phyloP scores from a whole-genome alignment of 2,797 vertebrate genomes.

The Enteromius anoplus region DNA sequence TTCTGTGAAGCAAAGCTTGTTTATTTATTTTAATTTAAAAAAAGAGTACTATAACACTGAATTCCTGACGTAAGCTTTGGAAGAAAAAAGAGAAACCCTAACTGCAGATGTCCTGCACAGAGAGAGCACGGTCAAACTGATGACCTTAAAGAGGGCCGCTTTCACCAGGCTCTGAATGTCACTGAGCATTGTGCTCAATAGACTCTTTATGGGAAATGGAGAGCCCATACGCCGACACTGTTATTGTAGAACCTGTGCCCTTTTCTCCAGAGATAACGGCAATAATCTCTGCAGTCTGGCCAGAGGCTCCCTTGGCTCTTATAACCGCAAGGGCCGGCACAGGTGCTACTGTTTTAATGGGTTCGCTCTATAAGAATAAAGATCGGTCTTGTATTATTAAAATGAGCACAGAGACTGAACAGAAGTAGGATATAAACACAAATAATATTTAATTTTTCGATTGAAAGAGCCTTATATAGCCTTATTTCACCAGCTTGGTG shows the following conservation, averaged over 20 bases:
- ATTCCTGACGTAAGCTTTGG: background rate
- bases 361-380: constrained; percentile 6
- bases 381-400: constrained; percentile 3
- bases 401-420: background rate
- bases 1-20: background rate
- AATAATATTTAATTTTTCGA: constrained; percentile 3
- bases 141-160: constrained; percentile 57
- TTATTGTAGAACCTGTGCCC: constrained; percentile 63
- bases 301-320: constrained; percentile 50
- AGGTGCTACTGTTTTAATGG: constrained; percentile 57
- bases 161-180: constrained; percentile 63
- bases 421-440: background rate
- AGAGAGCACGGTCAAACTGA: constrained; percentile 35
- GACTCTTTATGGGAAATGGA: constrained; percentile 60
- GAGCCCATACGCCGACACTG: constrained; percentile 44
- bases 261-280: constrained; percentile 61
- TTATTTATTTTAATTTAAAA: background rate
- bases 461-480: background rate
- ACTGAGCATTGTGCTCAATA: constrained; percentile 62
- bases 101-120: constrained; percentile 48
- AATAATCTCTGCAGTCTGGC: constrained; percentile 55
- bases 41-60: background rate
- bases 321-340: constrained; percentile 44
- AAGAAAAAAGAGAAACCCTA: background rate
- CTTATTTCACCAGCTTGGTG: background rate